phyloP scores from a whole-genome alignment of 1,140 invertebrate genomes.

The Ceratina calcarata region DNA sequence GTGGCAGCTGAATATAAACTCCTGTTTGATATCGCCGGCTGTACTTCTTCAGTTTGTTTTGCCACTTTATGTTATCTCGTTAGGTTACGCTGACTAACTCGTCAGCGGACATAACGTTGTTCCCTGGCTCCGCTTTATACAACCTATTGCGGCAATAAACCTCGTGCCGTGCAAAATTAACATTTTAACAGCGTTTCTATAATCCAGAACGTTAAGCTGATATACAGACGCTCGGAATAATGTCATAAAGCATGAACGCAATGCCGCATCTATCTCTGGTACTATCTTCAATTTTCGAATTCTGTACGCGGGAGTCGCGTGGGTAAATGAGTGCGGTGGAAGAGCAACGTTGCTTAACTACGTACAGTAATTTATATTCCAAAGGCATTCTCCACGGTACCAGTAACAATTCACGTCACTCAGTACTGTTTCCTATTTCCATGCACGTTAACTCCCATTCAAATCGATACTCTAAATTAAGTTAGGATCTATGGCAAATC shows the following conservation, averaged over 20 bases:
- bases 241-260: not conserved
- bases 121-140: not conserved
- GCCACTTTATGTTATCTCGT: not conserved
- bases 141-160: not conserved
- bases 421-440: not conserved
- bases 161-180: not conserved
- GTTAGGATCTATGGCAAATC: not conserved
- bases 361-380: slow-evolving; percentile 19
- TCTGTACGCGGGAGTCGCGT: not conserved
- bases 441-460: not conserved
- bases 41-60: not conserved
- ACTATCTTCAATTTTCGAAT: not conserved
- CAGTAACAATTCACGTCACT: not conserved
- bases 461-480: slow-evolving; percentile 14
- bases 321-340: slow-evolving; percentile 6
- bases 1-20: not conserved
- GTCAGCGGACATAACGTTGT: not conserved
- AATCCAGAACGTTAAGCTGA: not conserved
- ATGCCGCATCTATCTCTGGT: not conserved
- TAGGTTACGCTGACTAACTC: not conserved
- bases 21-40: not conserved
- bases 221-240: too few species aligned
- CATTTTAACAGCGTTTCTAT: not conserved
- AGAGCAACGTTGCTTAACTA: not conserved
- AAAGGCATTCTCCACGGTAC: not conserved